Evolutionary conservation across 2,888 invertebrate genomes (phyloP), one percentile per base, ranked within the genome.

Genomic region (Drosophila algonquin): DNA sequence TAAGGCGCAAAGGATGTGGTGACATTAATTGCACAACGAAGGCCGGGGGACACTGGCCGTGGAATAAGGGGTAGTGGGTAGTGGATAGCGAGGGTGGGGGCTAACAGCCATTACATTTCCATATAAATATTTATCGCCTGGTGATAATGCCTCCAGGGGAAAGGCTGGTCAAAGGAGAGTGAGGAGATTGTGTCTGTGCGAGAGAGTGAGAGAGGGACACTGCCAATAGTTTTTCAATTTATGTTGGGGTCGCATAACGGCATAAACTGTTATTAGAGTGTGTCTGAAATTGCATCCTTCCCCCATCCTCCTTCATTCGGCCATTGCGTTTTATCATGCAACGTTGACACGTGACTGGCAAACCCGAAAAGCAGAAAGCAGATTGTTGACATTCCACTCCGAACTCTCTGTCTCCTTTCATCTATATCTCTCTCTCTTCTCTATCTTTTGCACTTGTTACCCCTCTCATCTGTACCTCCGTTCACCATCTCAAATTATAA

Each of bases 1-100:
- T 89, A 85, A 89, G 89, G 83, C 87, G 89, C 89, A 85, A 85
- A 85, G 85, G 85, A 85, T 85, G 85, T 85, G 89, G 85, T 85
- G 85, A 85, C 85, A 85, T 85, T 85, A 85, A 85, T 89, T 89
- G 89, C 88, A 80, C 86, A 71, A 76, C 79, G 79, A 51, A 56
- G 73, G 63, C 56, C 63, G 27, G 56, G 45, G 27, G n/a, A 61
- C 18, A 7, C 40, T 40, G 40, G n/a, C 14, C 40, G 40, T n/a
- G 40, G 40, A 2, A 40, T 40, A n/a, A 18, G 59, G 44, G 27
- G 1, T 10, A n/a, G 44, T 16, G 21, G 14, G 30, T 12, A 2
- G 4, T 45, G 1, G 59, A 8, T 2, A 9, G 24, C 45, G 16
- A 18, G 32, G 21, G 30, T 14, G n/a, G 40, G 21, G 30, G 50